Conservation (phyloP, 2,797 vertebrate species). For the Buphagus erythrorhynchus region DNA sequence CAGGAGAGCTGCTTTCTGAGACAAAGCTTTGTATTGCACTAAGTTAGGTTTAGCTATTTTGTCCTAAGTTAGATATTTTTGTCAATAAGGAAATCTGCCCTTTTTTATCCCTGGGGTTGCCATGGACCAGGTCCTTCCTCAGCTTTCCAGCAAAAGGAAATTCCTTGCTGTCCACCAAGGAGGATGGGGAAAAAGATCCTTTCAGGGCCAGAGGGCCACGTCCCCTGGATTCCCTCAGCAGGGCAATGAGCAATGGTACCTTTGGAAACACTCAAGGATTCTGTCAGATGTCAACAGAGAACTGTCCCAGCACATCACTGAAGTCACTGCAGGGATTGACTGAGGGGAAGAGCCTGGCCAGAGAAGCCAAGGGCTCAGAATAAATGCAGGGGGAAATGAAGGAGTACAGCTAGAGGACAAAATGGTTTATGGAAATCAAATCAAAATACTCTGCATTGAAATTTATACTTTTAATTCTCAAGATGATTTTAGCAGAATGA, state of each 20-base stretch:
- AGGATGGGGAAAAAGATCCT: background rate
- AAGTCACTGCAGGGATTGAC: slow-evolving; percentile 14
- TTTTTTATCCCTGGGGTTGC: background rate
- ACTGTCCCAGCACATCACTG: background rate
- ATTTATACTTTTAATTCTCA: background rate
- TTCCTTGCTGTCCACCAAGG: background rate
- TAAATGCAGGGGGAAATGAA: background rate
- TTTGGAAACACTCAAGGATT: background rate
- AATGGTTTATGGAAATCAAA: slow-evolving; percentile 2
- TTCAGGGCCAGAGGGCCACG: background rate
- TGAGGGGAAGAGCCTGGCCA: background rate
- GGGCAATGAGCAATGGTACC: background rate
- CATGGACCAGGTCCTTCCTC: background rate
- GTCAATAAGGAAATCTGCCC: background rate
- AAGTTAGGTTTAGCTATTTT: background rate
- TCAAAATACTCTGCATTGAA: background rate
- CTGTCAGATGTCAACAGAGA: background rate
- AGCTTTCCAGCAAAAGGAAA: background rate
- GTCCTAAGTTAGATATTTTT: background rate
- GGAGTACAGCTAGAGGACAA: background rate
- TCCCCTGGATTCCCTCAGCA: background rate
- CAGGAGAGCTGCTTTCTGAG: slow-evolving; percentile 22
- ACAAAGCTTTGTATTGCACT: background rate
- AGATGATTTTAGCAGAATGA: slow-evolving; percentile 43
- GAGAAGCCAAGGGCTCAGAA: background rate